Evolutionary conservation across 2,797 vertebrate genomes (phyloP).

Genomic region (Phrynocephalus guinanensis): DNA sequence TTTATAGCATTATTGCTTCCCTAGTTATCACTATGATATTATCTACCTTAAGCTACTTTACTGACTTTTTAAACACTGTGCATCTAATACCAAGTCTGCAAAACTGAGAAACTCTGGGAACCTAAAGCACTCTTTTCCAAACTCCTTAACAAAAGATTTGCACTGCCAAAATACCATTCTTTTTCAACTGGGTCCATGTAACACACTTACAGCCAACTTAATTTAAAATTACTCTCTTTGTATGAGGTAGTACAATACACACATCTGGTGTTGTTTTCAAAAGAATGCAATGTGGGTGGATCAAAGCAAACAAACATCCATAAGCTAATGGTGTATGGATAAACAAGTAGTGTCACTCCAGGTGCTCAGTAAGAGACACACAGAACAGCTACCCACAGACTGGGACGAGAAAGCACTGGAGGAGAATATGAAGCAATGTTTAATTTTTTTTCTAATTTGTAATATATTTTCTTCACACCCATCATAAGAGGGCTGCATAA

Average conservation of each 20-base stretch:
- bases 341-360: constrained; percentile 24
- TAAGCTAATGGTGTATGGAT: background rate
- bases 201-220: background rate
- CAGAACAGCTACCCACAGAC: constrained; percentile 8
- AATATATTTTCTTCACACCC: constrained; percentile 34
- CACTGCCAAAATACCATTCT: background rate
- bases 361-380: background rate
- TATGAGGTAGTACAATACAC: constrained; percentile 4
- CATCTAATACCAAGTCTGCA: background rate
- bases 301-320: constrained; percentile 21
- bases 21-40: background rate
- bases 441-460: background rate
- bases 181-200: background rate
- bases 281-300: background rate
- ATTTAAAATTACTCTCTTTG: constrained; percentile 26
- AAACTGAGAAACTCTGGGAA: background rate
- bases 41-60: constrained; percentile 10
- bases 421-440: constrained; percentile 35
- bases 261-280: constrained; percentile 17
- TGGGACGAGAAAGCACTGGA: background rate
- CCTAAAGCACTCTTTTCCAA: background rate
- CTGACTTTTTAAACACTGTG: background rate
- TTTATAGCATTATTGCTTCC: no score
- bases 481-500: constrained; percentile 47
- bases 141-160: background rate